Percentiles rank a stretch among this genome's conserved stretches.
These are phyloP conservation scores for Sturnus vulgaris DNA, from an alignment of 2,113 vertebrate genomes.

Conservation along the genomic window DNA sequence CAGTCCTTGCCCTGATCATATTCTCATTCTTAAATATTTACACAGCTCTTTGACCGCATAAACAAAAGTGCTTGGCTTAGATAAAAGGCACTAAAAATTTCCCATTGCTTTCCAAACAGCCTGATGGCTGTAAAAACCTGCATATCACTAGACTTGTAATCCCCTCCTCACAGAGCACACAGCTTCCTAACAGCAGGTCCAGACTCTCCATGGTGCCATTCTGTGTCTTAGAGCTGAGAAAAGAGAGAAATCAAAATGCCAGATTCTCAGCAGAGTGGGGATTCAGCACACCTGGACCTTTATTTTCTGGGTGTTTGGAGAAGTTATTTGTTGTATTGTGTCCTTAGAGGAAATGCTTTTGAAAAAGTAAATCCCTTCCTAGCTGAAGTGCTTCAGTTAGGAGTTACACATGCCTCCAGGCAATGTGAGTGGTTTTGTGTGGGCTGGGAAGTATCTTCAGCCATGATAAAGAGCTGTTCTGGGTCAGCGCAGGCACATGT, in stretches of 20 bases:
- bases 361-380: neutral
- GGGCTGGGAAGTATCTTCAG: neutral
- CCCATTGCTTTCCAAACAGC: neutral
- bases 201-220: neutral
- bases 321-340: neutral
- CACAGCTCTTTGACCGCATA: neutral
- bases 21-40: constrained; percentile 44
- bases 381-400: neutral
- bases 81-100: constrained; percentile 2
- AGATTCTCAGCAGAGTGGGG: neutral
- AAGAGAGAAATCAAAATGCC: neutral
- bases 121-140: neutral
- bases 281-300: neutral
- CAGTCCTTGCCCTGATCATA: neutral
- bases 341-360: neutral
- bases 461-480: neutral
- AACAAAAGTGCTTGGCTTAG: neutral
- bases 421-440: neutral
- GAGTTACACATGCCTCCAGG: neutral
- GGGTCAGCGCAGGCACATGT: neutral
- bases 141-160: neutral
- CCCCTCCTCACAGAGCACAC: neutral
- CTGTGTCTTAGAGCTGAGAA: neutral
- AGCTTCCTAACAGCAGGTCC: neutral
- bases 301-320: neutral